Percentiles rank a stretch among this genome's conserved stretches.
phyloP scores from a whole-genome alignment of 2,888 invertebrate genomes.

The Callyntrura guangdongensis region DNA sequence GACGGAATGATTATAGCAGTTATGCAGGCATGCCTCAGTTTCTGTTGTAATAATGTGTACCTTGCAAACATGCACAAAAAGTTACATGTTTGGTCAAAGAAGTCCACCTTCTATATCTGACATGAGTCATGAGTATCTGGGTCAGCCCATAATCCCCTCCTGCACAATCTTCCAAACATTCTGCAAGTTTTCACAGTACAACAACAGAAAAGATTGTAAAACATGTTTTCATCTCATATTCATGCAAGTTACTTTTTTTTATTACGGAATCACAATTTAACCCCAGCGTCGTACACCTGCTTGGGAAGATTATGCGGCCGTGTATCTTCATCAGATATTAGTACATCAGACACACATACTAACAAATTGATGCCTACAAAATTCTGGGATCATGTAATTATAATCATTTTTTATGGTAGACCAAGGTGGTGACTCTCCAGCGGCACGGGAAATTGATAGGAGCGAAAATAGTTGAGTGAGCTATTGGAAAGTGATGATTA shows the following conservation, averaged over 20 bases:
- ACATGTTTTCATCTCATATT: too few relatives aligned
- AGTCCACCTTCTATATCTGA: not conserved
- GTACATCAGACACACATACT: slow-evolving; percentile 10
- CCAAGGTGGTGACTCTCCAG: slow-evolving; percentile 40
- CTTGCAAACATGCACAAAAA: slow-evolving; percentile 16
- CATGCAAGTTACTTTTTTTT: too few relatives aligned
- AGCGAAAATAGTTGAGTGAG: slow-evolving; percentile 47
- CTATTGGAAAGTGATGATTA: slow-evolving; percentile 69
- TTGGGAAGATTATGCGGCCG: not conserved
- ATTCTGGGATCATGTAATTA: slow-evolving; percentile 36
- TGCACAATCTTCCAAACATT: not conserved
- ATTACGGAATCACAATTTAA: too few relatives aligned
- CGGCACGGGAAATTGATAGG: slow-evolving; percentile 65
- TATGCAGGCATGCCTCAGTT: not conserved
- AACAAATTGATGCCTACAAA: not conserved
- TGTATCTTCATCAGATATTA: not conserved
- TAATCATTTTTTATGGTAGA: slow-evolving; percentile 21
- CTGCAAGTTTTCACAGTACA: too few relatives aligned
- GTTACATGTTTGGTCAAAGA: not conserved
- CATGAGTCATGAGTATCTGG: slow-evolving; percentile 57
- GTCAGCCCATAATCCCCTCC: slow-evolving; percentile 22
- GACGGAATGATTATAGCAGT: not conserved
- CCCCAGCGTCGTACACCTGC: not conserved
- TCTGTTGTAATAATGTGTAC: not conserved
- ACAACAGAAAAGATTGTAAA: not conserved